Evolutionary conservation across 1,140 invertebrate species (phyloP), one percentile per base, ranked within the genome.

Genomic region (Venturia canescens): DNA sequence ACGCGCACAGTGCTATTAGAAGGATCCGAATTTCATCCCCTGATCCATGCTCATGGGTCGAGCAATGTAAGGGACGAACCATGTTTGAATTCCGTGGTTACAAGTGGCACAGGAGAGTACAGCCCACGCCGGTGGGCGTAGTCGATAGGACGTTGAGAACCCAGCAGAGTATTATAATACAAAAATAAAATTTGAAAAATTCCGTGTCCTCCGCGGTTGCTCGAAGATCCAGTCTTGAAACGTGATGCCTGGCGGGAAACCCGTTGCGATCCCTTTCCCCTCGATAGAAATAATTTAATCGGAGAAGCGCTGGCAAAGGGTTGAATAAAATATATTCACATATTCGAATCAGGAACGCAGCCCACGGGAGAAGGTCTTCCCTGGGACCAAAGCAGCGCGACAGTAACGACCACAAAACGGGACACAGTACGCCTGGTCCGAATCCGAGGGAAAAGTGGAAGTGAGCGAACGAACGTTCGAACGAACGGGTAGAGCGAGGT

Each of bases 241-340:
- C 38, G 26, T 44, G 11, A 44, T 48, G 3, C 70, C 6, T 18
- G 5, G n/a, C 21, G 50, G 38, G 50, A 23, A 66, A 66, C n/a
- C 60, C 4, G 21, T 57, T 23, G 26, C 27, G 60, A 66, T 66
- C 60, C 60, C 26, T 66, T 31, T 29, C 83, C 81, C 82, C 57
- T 34, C 57, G 80, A 81, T 85, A 82, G 84, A 86, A 91, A 91
- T 91, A 90, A 91, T 91, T 91, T 91, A 91, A 91, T 91, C 88
- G 80, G 31, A 71, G 57, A 84, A 84, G 87, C 84, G 86, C 57
- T 86, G 87, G 87, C 88, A 89, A 91, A 92, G 90, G 90, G 90
- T 92, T 92, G 91, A 92, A 92, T 92, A 92, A 92, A 92, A 92
- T 92, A 92, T 92, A 92, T 92, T 92, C 90, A 92, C 90, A 92